Conservation (phyloP, 2,113 vertebrate species). For the Chaenocephalus aceratus region DNA sequence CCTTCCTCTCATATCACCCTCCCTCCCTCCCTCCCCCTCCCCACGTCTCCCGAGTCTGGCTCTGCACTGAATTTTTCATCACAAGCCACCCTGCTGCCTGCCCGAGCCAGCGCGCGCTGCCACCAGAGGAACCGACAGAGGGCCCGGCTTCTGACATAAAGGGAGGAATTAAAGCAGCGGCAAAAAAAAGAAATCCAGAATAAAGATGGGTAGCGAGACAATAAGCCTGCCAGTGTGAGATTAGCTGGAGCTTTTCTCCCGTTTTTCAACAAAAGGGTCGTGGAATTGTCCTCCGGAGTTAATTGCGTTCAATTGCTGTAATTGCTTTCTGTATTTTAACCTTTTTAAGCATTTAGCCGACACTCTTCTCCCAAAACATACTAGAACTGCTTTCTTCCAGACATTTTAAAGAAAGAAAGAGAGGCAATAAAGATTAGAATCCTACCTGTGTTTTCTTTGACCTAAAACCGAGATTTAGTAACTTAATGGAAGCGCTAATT, state of each 20-base stretch:
- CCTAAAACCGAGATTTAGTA: background rate
- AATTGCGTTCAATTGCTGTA: conserved; percentile 56
- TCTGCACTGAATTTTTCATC: conserved; percentile 80
- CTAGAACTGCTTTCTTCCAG: background rate
- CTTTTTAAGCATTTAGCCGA: conserved; percentile 47
- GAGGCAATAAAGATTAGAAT: no score
- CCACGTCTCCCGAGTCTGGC: conserved; percentile 54
- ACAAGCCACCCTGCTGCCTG: conserved; percentile 80
- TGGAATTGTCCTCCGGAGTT: conserved; percentile 53
- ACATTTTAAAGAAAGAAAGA: no score
- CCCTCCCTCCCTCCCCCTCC: conserved; percentile 29
- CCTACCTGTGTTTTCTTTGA: no score
- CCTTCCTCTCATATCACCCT: conserved; percentile 31
- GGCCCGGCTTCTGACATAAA: conserved; percentile 58
- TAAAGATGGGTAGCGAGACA: conserved; percentile 52
- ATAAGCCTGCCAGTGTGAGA: conserved; percentile 30
- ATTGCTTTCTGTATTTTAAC: conserved; percentile 35
- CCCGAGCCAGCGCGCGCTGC: conserved; percentile 65
- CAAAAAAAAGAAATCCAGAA: conserved; percentile 14
- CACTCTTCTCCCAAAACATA: background rate
- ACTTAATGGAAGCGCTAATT: background rate
- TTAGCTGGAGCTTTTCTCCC: conserved; percentile 49
- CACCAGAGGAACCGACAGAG: conserved; percentile 63
- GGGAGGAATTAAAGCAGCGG: conserved; percentile 34
- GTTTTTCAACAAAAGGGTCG: conserved; percentile 50